These are phyloP conservation scores for Lepilemur ruficaudatus DNA, from an alignment of 2,797 vertebrate genomes.

Conservation along the genomic window DNA sequence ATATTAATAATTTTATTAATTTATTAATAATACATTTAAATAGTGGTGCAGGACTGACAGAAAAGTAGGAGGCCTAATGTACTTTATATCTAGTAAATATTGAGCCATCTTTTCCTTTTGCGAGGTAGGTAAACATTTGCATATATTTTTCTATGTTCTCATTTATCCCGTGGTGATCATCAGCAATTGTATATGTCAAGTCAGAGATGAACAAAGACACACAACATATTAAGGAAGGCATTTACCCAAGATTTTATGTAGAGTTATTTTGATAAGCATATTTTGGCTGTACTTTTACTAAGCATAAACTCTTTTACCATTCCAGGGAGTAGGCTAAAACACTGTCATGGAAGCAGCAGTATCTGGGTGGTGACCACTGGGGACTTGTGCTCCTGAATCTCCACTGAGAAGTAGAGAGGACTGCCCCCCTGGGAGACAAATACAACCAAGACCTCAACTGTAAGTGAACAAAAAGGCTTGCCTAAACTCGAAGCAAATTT, in stretches of 20 bases:
- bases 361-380: neutral
- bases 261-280: neutral
- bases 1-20: neutral
- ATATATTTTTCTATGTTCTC: neutral
- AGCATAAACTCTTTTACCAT: neutral
- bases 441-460: neutral
- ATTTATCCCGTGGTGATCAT: neutral
- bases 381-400: neutral
- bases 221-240: neutral
- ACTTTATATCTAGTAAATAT: neutral
- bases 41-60: neutral
- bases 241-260: neutral
- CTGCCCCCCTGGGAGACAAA: neutral
- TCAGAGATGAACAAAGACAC: neutral
- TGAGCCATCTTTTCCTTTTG: neutral
- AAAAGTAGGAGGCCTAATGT: neutral
- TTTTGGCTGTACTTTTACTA: neutral
- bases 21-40: neutral
- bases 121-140: neutral
- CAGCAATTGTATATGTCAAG: neutral
- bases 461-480: neutral
- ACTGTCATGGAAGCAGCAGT: accelerated
- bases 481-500: neutral
- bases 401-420: neutral
- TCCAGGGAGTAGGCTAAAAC: neutral